These are phyloP conservation scores for Piprites chloris DNA, from an alignment of 2,113 vertebrate species.

Conservation along the genomic window DNA sequence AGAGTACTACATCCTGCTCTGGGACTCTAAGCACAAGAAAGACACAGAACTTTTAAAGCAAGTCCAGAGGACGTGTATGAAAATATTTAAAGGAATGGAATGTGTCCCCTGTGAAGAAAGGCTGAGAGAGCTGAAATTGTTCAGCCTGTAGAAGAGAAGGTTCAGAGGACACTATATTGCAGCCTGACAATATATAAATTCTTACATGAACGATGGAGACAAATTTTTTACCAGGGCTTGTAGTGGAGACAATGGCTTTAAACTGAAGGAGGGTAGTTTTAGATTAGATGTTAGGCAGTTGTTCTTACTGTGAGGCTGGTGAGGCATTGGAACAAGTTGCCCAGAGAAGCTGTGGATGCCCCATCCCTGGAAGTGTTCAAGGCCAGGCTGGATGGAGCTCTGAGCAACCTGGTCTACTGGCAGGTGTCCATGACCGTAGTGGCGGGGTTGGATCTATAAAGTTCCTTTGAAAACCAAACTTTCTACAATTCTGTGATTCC, in stretches of 20 bases:
- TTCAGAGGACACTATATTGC: not conserved
- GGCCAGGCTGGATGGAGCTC: not conserved
- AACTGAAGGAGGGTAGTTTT: not conserved
- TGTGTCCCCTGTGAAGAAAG: not conserved
- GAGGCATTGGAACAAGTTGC: not conserved
- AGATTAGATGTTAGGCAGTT: not conserved
- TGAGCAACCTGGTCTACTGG: not conserved
- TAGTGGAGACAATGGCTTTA: not conserved
- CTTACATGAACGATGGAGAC: not conserved
- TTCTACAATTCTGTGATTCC: not conserved
- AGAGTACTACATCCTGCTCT: not conserved
- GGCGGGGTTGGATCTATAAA: not conserved
- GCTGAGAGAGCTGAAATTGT: not conserved
- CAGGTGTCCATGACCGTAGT: not conserved
- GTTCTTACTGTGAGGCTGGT: not conserved
- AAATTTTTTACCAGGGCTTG: not conserved
- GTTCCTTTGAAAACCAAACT: not conserved
- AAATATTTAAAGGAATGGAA: not conserved
- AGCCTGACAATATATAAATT: not conserved
- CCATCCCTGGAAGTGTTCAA: not conserved
- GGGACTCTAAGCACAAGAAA: not conserved
- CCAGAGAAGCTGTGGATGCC: not conserved
- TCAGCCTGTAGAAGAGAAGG: not conserved
- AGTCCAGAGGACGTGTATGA: not conserved
- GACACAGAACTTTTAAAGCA: not conserved